phyloP scores from a whole-genome alignment of 2,888 invertebrate genomes.

The Epistrophe grossulariae region DNA sequence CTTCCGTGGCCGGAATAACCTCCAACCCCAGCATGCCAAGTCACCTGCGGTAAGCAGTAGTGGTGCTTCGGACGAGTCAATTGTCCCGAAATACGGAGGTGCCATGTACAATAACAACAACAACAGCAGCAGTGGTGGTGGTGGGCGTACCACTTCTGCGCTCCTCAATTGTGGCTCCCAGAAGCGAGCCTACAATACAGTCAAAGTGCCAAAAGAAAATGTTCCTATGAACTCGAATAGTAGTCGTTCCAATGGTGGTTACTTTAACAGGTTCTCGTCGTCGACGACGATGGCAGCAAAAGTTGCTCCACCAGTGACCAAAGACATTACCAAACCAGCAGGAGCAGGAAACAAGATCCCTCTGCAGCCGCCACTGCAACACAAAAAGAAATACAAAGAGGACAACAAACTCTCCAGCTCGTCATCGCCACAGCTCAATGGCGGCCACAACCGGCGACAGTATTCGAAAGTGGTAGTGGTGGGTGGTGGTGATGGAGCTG shows the following conservation, averaged over 20 bases:
- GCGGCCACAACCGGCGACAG: conserved; percentile 60
- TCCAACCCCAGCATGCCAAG: conserved; percentile 73
- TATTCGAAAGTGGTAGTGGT: conserved; percentile 48
- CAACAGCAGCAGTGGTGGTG: no score
- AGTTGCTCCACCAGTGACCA: conserved; percentile 62
- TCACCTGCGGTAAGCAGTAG: conserved; percentile 78
- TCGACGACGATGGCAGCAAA: conserved; percentile 35
- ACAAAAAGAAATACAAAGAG: conserved; percentile 79
- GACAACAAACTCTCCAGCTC: conserved; percentile 79
- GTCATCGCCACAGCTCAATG: conserved; percentile 78
- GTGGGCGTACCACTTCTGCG: conserved; percentile 58
- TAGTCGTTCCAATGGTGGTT: conserved; percentile 59
- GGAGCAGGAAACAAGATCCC: conserved; percentile 75
- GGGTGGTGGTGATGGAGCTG: conserved; percentile 69
- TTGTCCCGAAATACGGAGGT: conserved; percentile 79
- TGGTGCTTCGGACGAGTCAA: conserved; percentile 78
- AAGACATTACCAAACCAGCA: conserved; percentile 78
- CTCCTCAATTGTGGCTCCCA: conserved; percentile 78
- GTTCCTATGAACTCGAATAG: conserved; percentile 77
- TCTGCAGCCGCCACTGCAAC: conserved; percentile 76
- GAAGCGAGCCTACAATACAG: conserved; percentile 82
- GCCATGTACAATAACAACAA: conserved; percentile 63
- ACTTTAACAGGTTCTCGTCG: conserved; percentile 64
- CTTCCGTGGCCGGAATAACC: conserved; percentile 77
- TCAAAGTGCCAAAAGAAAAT: conserved; percentile 82